A percentile compares a stretch with the other conserved stretches of the same genome.
Conservation (phyloP, 2,797 vertebrate species). For the Propithecus deckenii region DNA sequence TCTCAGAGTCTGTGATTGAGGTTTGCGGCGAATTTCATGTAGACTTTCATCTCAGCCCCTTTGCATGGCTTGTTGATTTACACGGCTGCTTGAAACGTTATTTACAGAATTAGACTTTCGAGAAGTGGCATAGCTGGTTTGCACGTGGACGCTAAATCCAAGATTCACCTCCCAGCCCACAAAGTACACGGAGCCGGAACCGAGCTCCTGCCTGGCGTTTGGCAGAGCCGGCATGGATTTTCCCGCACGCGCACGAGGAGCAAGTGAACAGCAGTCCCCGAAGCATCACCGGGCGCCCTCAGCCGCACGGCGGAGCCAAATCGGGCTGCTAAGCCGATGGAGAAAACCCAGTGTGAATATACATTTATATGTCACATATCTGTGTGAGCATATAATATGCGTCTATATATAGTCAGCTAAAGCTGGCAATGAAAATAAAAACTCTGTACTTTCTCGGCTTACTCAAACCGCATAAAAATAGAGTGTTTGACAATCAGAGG, state of each 20-base stretch:
- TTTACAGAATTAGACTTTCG: slow-evolving; percentile 9
- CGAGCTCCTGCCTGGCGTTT: background rate
- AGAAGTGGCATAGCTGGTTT: background rate
- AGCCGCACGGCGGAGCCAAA: background rate
- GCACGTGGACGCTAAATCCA: background rate
- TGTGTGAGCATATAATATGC: background rate
- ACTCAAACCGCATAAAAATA: slow-evolving; percentile 39
- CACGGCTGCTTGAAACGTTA: background rate
- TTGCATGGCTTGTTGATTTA: background rate
- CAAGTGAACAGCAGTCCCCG: slow-evolving; percentile 41
- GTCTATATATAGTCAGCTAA: background rate
- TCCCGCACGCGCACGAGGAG: background rate
- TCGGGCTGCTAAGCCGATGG: background rate
- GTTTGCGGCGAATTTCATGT: background rate
- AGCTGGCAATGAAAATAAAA: slow-evolving; percentile 47
- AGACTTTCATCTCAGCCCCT: background rate
- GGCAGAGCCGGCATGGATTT: background rate
- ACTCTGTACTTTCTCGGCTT: slow-evolving; percentile 29
- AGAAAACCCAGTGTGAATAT: background rate
- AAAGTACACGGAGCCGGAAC: background rate
- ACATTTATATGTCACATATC: background rate
- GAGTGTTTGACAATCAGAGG: background rate
- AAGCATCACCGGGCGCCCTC: background rate
- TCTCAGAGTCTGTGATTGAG: background rate
- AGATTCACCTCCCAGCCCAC: background rate